These are phyloP conservation scores for Lynx canadensis DNA, from an alignment of 2,113 vertebrate genomes.

Conservation along the genomic window DNA sequence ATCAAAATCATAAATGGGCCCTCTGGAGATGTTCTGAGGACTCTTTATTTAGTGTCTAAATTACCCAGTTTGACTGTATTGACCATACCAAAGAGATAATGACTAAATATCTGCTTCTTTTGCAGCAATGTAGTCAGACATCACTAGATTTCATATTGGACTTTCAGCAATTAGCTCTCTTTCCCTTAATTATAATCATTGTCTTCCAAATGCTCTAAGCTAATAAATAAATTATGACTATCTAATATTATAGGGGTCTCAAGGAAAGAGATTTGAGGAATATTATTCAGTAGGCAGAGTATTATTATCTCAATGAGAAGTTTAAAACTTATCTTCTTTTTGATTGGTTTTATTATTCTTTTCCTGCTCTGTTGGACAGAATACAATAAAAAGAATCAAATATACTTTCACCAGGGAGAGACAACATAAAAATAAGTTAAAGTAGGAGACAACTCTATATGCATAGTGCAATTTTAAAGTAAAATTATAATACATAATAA, in stretches of 20 bases:
- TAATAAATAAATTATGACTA: slow-evolving; percentile 69
- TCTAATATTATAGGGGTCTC: slow-evolving; percentile 46
- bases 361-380: slow-evolving; percentile 58
- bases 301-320: slow-evolving; percentile 59
- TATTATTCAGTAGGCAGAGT: slow-evolving; percentile 52
- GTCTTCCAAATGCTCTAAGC: slow-evolving; percentile 51
- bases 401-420: slow-evolving; percentile 41
- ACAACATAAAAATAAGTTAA: slow-evolving; percentile 75
- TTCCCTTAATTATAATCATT: slow-evolving; percentile 59
- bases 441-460: slow-evolving; percentile 49
- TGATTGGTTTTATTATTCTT: slow-evolving; percentile 75
- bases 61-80: slow-evolving; percentile 48
- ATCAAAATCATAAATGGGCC: neutral
- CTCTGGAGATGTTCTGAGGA: neutral
- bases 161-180: slow-evolving; percentile 56
- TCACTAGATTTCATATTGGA: slow-evolving; percentile 47
- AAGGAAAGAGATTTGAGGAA: slow-evolving; percentile 49
- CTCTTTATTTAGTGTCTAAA: slow-evolving; percentile 28
- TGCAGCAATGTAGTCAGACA: neutral
- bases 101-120: slow-evolving; percentile 7
- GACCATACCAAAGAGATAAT: slow-evolving; percentile 34
- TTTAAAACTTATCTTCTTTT: slow-evolving; percentile 71
- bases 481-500: slow-evolving; percentile 74
- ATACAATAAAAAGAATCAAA: slow-evolving; percentile 62
- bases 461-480: slow-evolving; percentile 65